Evolutionary conservation across 2,888 invertebrate species (phyloP).

Genomic region (Biston betularia): DNA sequence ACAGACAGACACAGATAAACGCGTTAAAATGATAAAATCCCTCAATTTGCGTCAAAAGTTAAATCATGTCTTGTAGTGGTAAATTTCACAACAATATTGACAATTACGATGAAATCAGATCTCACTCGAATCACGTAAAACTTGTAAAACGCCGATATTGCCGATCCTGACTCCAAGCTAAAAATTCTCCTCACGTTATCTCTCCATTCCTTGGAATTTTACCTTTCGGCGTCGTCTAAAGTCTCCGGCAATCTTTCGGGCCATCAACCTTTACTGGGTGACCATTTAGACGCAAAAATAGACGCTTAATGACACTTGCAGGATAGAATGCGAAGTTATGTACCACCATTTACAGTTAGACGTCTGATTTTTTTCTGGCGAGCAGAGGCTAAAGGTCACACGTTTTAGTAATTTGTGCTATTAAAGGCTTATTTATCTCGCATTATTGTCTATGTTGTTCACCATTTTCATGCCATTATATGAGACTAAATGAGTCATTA

Average conservation of each 20-base stretch:
- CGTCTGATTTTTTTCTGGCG: constrained; percentile 26
- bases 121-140: constrained; percentile 25
- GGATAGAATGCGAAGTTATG: constrained; percentile 42
- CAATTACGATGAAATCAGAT: constrained; percentile 17
- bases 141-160: constrained; percentile 31
- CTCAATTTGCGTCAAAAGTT: too few relatives aligned
- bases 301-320: constrained; percentile 44
- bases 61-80: too few relatives aligned
- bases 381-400: constrained; percentile 1
- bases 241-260: constrained; percentile 51
- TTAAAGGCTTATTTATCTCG: background rate
- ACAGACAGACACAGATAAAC: too few relatives aligned
- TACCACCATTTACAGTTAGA: constrained; percentile 32
- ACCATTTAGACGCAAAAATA: constrained; percentile 47
- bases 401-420: background rate
- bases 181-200: constrained; percentile 53
- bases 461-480: too few relatives aligned
- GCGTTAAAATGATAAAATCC: too few relatives aligned
- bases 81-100: background rate
- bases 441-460: too few relatives aligned
- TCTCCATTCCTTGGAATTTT: constrained; percentile 49
- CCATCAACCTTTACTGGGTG: constrained; percentile 55
- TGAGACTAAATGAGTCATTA: too few relatives aligned
- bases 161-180: constrained; percentile 39
- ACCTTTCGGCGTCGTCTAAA: constrained; percentile 51